A percentile compares a stretch with the other conserved stretches of the same genome.
These are phyloP conservation scores for Centruroides sculpturatus DNA, from an alignment of 1,140 invertebrate species.

Conservation along the genomic window DNA sequence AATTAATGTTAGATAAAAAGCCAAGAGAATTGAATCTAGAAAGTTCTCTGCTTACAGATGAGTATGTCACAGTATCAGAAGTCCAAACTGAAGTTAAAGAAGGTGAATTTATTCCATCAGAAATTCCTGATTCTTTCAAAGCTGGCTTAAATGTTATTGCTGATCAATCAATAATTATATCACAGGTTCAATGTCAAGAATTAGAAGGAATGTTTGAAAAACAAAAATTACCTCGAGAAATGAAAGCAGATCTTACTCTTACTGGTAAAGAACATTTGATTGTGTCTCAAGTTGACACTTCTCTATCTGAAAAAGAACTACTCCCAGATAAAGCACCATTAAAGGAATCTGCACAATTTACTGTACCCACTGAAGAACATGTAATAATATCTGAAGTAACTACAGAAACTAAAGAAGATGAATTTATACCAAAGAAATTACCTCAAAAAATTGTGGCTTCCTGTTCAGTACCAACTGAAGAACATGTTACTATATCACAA, in stretches of 20 bases:
- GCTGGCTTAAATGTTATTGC: background rate
- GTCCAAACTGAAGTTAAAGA: constrained; percentile 16
- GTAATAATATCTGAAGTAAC: constrained; percentile 9
- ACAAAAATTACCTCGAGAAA: no score
- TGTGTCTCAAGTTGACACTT: constrained; percentile 8
- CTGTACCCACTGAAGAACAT: constrained; percentile 5
- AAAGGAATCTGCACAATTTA: constrained; percentile 2
- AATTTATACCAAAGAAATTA: constrained; percentile 2
- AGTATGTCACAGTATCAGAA: constrained; percentile 17
- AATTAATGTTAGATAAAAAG: constrained; percentile 2
- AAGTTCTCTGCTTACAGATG: constrained; percentile 4
- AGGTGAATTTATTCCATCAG: constrained; percentile 1
- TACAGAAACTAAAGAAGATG: constrained; percentile 5
- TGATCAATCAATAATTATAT: background rate
- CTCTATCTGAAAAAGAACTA: constrained; percentile 8
- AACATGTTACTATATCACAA: constrained; percentile 11
- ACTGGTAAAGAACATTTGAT: constrained; percentile 12
- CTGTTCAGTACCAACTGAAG: constrained; percentile 7
- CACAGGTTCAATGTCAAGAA: background rate
- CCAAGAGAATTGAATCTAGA: constrained; percentile 7
- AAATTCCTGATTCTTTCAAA: background rate
- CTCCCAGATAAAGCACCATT: constrained; percentile 8
- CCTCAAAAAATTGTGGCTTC: constrained; percentile 9
- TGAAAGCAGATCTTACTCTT: constrained; percentile 1
- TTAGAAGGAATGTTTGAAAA: background rate